Conservation (phyloP, 2,113 vertebrate species). For the Apeltes quadracus region DNA sequence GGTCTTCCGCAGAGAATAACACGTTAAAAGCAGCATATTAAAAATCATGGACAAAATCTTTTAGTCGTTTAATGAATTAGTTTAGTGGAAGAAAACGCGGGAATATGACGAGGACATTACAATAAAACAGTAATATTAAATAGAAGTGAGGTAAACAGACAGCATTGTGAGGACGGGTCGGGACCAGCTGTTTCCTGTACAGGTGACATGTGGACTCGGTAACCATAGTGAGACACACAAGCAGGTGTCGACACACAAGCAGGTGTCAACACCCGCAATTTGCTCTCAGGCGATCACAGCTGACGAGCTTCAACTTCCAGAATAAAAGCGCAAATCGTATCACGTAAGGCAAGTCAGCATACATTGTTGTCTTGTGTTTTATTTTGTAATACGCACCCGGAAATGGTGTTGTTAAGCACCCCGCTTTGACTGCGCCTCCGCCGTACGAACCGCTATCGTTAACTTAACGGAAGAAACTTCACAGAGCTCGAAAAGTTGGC, state of each 20-base stretch:
- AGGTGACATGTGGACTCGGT: constrained; percentile 59
- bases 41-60: neutral
- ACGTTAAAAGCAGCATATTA: neutral
- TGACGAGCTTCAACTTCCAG: neutral
- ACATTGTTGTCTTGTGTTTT: neutral
- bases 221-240: constrained; percentile 54
- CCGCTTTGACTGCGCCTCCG: neutral
- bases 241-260: neutral
- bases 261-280: constrained; percentile 4
- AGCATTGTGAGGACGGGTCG: too few species aligned
- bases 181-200: neutral
- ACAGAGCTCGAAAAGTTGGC: constrained; percentile 21
- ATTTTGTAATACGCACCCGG: neutral
- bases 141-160: neutral
- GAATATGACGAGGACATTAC: neutral
- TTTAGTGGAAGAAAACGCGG: neutral
- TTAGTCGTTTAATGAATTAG: neutral
- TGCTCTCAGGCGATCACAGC: fast-evolving
- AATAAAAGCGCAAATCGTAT: neutral
- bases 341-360: fast-evolving
- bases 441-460: constrained; percentile 22
- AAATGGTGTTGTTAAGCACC: fast-evolving
- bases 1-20: neutral
- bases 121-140: too few species aligned
- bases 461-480: constrained; percentile 51